A percentile compares a stretch with the other conserved stretches of the same genome.
Evolutionary conservation across 2,113 vertebrate species (phyloP).

Genomic region (Chaetodon trifascialis): DNA sequence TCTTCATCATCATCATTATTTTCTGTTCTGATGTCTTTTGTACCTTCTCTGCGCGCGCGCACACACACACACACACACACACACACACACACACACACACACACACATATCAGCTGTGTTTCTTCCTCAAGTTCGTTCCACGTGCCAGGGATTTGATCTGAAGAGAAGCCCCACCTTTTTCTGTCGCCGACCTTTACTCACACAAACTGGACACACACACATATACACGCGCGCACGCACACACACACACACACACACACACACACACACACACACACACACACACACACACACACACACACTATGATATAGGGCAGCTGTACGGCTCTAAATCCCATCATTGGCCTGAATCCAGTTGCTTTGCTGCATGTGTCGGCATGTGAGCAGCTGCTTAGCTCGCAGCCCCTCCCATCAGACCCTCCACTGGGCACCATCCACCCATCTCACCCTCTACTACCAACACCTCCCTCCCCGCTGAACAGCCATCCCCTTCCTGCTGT

Average conservation of each 20-base stretch:
- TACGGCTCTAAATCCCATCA: slow-evolving; percentile 78
- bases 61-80: slow-evolving; percentile 28
- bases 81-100: slow-evolving; percentile 13
- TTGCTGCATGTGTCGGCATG: slow-evolving; percentile 69
- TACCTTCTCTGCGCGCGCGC: neutral
- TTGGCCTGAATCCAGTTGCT: slow-evolving; percentile 67
- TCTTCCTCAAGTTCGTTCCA: slow-evolving; percentile 27
- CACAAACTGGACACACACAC: neutral
- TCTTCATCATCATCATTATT: too few relatives aligned
- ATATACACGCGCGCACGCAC: slow-evolving; percentile 20
- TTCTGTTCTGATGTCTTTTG: too few relatives aligned
- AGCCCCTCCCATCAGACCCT: slow-evolving; percentile 26
- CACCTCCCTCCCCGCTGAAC: neutral
- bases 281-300: neutral
- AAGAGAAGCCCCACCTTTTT: slow-evolving; percentile 36
- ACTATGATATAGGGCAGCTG: slow-evolving; percentile 84
- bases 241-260: slow-evolving; percentile 6
- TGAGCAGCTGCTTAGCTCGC: slow-evolving; percentile 71
- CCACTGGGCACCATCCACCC: neutral
- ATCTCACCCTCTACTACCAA: neutral
- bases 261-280: slow-evolving; percentile 24
- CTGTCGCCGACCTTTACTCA: slow-evolving; percentile 19
- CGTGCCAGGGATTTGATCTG: slow-evolving; percentile 30
- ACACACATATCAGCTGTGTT: slow-evolving; percentile 14
- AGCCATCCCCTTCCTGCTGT: neutral